These are phyloP conservation scores for Nephotettix cincticeps DNA, from an alignment of 1,140 invertebrate species.

Conservation along the genomic window DNA sequence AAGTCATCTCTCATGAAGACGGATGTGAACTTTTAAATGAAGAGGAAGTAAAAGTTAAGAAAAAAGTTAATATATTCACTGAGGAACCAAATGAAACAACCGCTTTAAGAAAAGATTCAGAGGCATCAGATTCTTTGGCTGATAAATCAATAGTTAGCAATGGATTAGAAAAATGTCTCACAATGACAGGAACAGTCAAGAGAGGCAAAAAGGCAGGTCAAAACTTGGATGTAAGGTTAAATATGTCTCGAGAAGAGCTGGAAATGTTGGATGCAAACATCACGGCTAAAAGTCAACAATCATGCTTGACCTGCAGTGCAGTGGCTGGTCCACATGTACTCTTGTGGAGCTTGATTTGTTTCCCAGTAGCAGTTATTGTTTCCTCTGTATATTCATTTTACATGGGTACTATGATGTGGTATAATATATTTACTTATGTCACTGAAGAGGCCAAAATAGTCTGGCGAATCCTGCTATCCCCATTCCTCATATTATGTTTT, in stretches of 20 bases:
- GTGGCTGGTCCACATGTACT: constrained; percentile 66
- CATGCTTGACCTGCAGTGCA: constrained; percentile 49
- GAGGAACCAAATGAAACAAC: constrained; percentile 43
- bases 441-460: constrained; percentile 65
- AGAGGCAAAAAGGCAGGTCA: constrained; percentile 70
- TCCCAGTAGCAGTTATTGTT: constrained; percentile 62
- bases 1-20: too few relatives aligned
- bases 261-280: constrained; percentile 65
- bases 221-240: constrained; percentile 68
- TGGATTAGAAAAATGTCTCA: constrained; percentile 47
- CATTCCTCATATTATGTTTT: constrained; percentile 67
- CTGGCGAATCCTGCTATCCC: constrained; percentile 60
- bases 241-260: constrained; percentile 66
- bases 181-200: constrained; percentile 71
- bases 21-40: neutral
- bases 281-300: constrained; percentile 51
- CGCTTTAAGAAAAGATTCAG: constrained; percentile 37
- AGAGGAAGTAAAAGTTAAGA: constrained; percentile 42
- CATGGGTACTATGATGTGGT: constrained; percentile 73
- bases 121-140: constrained; percentile 39
- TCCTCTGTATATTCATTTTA: constrained; percentile 70
- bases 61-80: constrained; percentile 60
- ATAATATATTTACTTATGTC: constrained; percentile 70
- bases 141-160: constrained; percentile 38
- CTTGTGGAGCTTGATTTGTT: constrained; percentile 62